These are phyloP conservation scores for Albula glossodonta DNA, from an alignment of 2,113 vertebrate species.

Conservation along the genomic window DNA sequence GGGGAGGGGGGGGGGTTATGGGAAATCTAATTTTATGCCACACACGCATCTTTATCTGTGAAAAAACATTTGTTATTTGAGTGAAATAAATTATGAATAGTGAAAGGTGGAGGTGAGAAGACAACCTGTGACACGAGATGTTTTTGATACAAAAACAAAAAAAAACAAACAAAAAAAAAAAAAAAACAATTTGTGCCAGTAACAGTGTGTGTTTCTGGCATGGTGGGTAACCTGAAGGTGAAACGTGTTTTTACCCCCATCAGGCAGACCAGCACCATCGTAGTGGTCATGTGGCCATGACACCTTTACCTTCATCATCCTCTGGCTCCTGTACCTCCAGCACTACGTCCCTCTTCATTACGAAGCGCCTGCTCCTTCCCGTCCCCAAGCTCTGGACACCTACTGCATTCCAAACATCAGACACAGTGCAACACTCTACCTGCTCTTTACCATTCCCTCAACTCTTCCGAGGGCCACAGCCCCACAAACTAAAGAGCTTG, in stretches of 20 bases:
- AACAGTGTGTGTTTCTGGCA: not conserved
- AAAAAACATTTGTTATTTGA: no score
- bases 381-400: constrained; percentile 6
- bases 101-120: no score
- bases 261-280: not conserved
- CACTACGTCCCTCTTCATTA: constrained; percentile 28
- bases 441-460: not conserved
- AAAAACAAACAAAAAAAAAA: no score
- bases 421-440: not conserved
- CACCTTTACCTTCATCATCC: constrained; percentile 25
- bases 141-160: not conserved
- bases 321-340: constrained; percentile 22
- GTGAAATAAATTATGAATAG: no score
- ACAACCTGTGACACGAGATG: not conserved
- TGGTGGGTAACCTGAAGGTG: not conserved
- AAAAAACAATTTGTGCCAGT: no score
- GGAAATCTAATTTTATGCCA: not conserved
- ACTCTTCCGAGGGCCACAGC: no score
- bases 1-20: not conserved
- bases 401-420: constrained; percentile 13
- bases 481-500: not conserved
- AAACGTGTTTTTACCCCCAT: not conserved
- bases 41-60: not conserved
- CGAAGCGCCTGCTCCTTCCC: constrained; percentile 18
- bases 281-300: not conserved